Conservation (phyloP, 2,113 vertebrate genomes). For the Toxotes jaculatrix region DNA sequence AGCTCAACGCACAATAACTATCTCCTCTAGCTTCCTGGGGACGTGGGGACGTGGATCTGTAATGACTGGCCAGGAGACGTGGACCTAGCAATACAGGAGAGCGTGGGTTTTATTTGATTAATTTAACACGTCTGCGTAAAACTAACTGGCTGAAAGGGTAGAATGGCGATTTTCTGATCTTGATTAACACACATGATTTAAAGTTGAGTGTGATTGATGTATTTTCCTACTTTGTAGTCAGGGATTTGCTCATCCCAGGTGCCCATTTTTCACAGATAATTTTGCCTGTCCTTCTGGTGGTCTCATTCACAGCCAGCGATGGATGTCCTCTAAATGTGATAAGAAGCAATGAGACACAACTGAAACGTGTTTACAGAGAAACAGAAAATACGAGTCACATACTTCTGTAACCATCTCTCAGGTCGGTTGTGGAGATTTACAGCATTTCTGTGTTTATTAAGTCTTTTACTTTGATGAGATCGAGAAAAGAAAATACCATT, state of each 20-base stretch:
- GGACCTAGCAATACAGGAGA: background rate
- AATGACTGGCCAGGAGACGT: background rate
- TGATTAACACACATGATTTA: background rate
- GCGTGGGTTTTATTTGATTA: background rate
- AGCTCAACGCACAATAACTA: constrained; percentile 51
- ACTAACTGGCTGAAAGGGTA: background rate
- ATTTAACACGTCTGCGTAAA: background rate
- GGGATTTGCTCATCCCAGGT: background rate
- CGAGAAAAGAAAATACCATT: background rate
- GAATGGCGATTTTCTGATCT: background rate
- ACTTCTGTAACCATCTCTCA: background rate
- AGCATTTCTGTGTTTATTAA: background rate
- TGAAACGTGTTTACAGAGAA: constrained; percentile 2
- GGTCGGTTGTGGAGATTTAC: constrained; percentile 1
- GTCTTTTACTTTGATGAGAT: background rate
- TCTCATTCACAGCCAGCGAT: background rate
- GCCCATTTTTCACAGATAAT: background rate
- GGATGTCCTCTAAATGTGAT: background rate
- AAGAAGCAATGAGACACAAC: background rate
- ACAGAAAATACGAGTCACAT: background rate
- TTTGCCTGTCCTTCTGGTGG: background rate
- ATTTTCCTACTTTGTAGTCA: constrained; percentile 30
- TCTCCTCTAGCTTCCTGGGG: constrained; percentile 21
- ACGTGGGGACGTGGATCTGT: background rate
- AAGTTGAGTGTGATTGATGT: background rate